phyloP scores from a whole-genome alignment of 1,140 invertebrate species.

The Cydia fagiglandana region DNA sequence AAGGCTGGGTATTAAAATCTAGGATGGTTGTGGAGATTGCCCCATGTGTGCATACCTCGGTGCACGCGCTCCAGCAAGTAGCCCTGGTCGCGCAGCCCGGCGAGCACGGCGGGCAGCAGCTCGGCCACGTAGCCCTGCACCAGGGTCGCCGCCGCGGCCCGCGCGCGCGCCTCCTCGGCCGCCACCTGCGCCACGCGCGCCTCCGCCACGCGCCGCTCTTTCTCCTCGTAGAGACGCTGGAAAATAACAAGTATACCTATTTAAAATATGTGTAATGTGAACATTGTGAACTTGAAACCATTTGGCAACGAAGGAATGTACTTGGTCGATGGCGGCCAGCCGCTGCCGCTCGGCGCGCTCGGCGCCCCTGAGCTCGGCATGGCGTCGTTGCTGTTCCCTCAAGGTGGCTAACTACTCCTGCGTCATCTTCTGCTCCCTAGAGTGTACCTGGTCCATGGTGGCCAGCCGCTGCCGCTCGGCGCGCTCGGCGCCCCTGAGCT shows the following conservation, averaged over 20 bases:
- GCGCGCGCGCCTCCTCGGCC: constrained; percentile 86
- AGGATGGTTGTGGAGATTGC: no score
- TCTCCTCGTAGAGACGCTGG: constrained; percentile 10
- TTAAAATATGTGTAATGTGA: no score
- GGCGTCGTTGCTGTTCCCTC: constrained; percentile 87
- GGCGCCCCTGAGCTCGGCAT: constrained; percentile 87
- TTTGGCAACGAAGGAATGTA: not conserved
- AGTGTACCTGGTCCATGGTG: constrained; percentile 52
- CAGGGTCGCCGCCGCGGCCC: constrained; percentile 89
- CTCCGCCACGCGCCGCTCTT: constrained; percentile 81
- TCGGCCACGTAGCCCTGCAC: constrained; percentile 91
- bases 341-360: constrained; percentile 84
- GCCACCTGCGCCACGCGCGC: constrained; percentile 79
- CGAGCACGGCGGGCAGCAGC: constrained; percentile 90
- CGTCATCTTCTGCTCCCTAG: no score
- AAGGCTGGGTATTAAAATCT: no score
- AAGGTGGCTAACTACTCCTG: constrained; percentile 85
- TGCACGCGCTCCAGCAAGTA: constrained; percentile 86
- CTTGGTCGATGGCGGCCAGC: constrained; percentile 58
- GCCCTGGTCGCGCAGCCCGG: constrained; percentile 87
- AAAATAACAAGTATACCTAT: not conserved
- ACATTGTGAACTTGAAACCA: no score
- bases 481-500: constrained; percentile 88
- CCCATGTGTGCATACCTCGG: constrained; percentile 69
- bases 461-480: constrained; percentile 80